phyloP scores from a whole-genome alignment of 1,140 invertebrate genomes.

The Neodiprion pinetum region DNA sequence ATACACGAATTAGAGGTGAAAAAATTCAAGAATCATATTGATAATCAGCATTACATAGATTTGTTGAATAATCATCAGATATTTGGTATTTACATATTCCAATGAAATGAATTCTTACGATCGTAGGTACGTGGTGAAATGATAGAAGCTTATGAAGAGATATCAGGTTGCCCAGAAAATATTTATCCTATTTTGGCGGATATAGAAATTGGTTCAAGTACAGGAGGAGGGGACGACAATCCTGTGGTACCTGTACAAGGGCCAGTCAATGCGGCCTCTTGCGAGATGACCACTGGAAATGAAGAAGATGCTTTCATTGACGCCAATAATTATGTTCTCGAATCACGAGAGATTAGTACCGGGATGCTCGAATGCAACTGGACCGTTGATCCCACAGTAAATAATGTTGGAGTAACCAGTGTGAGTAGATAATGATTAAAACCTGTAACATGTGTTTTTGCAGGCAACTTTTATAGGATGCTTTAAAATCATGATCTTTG shows the following conservation, averaged over 20 bases:
- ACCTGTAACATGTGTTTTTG: background rate
- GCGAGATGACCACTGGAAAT: conserved; percentile 45
- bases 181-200: conserved; percentile 59
- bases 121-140: conserved; percentile 56
- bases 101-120: conserved; percentile 6
- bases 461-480: too few relatives aligned
- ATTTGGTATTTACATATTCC: background rate
- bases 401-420: conserved; percentile 43
- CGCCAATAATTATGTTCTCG: conserved; percentile 57
- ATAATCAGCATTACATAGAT: background rate
- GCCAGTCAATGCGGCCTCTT: conserved; percentile 39
- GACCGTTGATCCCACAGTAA: conserved; percentile 54
- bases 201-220: conserved; percentile 53
- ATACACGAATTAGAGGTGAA: conserved; percentile 57
- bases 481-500: too few relatives aligned
- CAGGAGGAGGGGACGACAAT: conserved; percentile 42
- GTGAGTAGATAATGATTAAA: conserved; percentile 34
- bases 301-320: conserved; percentile 59
- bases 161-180: conserved; percentile 57
- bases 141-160: conserved; percentile 58
- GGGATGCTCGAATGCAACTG: conserved; percentile 60
- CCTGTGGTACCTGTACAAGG: conserved; percentile 30
- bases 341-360: conserved; percentile 38
- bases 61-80: background rate
- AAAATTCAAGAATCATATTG: background rate